Percentiles rank a stretch among this genome's conserved stretches.
Conservation (phyloP, 92 coral and sea anemone genomes). For the Porites cylindrica region DNA sequence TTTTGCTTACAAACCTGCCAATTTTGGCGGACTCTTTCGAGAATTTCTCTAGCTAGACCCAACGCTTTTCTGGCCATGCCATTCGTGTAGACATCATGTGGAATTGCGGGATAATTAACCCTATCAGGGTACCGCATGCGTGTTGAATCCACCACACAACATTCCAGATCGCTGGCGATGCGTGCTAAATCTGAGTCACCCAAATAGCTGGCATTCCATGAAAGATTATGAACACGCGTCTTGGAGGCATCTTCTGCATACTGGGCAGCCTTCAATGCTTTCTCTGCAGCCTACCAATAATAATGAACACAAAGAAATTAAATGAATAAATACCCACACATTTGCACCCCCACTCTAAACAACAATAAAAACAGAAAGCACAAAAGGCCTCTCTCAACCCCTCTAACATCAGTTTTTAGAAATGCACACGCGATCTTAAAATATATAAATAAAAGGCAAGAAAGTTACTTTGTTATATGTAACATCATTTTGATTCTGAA, state of each 20-base stretch:
- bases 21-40: conserved; percentile 37
- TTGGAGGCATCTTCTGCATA: conserved; percentile 65
- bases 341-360: no score
- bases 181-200: conserved; percentile 46
- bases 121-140: conserved; percentile 89
- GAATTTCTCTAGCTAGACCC: conserved; percentile 53
- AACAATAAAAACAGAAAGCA: no score
- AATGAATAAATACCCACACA: not conserved
- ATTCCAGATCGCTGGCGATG: conserved; percentile 55
- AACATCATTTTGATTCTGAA: no score
- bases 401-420: no score
- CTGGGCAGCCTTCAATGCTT: conserved; percentile 85
- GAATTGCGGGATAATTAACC: conserved; percentile 63
- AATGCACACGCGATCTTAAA: no score
- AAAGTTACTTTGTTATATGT: no score
- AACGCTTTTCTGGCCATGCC: conserved; percentile 57
- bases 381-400: no score
- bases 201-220: conserved; percentile 40
- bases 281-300: conserved; percentile 77
- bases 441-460: no score
- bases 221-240: conserved; percentile 61
- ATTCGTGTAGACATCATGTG: conserved; percentile 70
- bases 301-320: not conserved
- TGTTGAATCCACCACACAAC: conserved; percentile 66
- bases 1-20: no score